Conservation (phyloP, 64 coral and sea anemone genomes). For the Platygyra sinensis region DNA sequence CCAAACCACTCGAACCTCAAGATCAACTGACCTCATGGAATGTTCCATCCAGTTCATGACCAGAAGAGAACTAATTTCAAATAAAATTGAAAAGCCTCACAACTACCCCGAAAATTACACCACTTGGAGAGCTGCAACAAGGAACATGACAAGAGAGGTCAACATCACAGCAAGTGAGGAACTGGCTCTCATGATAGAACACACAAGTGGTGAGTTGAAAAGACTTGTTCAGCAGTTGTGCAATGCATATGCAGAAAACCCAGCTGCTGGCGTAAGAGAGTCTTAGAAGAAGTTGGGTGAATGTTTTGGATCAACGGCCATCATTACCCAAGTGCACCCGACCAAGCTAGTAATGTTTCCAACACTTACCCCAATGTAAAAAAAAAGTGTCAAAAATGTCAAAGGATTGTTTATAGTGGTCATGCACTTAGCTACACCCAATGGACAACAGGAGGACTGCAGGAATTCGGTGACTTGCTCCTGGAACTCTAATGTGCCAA, state of each 20-base stretch:
- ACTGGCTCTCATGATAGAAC: conserved; percentile 16
- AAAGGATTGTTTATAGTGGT: too few relatives aligned
- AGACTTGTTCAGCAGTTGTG: conserved; percentile 37
- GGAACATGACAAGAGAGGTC: conserved; percentile 41
- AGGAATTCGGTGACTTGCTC: conserved; percentile 47
- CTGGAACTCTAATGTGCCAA: conserved; percentile 61
- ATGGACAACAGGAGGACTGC: conserved; percentile 36
- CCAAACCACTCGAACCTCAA: too few relatives aligned
- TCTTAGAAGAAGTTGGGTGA: conserved; percentile 46
- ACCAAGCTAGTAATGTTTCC: conserved; percentile 27
- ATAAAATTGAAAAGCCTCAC: conserved; percentile 12
- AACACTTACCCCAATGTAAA: too few relatives aligned
- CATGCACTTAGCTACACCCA: too few relatives aligned
- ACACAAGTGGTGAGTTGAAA: conserved; percentile 35
- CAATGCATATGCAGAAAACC: conserved; percentile 39
- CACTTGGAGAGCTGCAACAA: conserved; percentile 43
- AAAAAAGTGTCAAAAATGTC: too few relatives aligned
- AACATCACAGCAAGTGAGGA: conserved; percentile 27
- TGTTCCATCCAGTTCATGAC: too few relatives aligned
- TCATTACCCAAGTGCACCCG: conserved; percentile 39
- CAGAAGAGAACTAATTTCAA: conserved; percentile 14
- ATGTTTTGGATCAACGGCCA: too few relatives aligned
- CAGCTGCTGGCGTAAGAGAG: conserved; percentile 11
- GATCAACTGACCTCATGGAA: too few relatives aligned
- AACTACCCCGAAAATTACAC: too few relatives aligned